A percentile compares a stretch with the other conserved stretches of the same genome.
Evolutionary conservation across 1,140 invertebrate genomes (phyloP).

Genomic region (Periplaneta americana): DNA sequence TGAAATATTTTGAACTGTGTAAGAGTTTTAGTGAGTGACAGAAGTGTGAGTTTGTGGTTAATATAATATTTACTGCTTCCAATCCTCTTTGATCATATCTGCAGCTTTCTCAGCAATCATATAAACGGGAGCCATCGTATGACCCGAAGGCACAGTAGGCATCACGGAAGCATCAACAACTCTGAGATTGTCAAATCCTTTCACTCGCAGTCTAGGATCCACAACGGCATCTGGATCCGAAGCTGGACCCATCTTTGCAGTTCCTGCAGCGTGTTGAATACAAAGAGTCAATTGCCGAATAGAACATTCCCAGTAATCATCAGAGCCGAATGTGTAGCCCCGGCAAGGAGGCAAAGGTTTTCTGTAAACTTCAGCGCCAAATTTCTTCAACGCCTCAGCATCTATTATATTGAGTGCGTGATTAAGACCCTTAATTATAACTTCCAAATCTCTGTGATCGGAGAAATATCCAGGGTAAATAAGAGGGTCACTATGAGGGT

Average conservation of each 20-base stretch:
- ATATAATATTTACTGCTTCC: too few relatives aligned
- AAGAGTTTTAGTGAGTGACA: too few relatives aligned
- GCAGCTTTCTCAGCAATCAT: constrained; percentile 60
- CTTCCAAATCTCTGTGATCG: constrained; percentile 28
- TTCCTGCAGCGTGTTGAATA: constrained; percentile 61
- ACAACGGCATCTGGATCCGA: constrained; percentile 32
- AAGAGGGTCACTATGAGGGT: neutral
- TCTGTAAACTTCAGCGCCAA: constrained; percentile 47
- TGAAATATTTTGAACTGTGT: too few relatives aligned
- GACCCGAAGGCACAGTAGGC: constrained; percentile 53
- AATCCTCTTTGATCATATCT: constrained; percentile 50
- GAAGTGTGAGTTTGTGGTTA: too few relatives aligned
- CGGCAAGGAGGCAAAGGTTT: constrained; percentile 31
- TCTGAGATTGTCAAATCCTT: too few relatives aligned
- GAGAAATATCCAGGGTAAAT: neutral
- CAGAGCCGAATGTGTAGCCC: constrained; percentile 13
- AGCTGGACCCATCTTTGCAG: constrained; percentile 42
- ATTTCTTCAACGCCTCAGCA: constrained; percentile 52
- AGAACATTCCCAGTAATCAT: constrained; percentile 29
- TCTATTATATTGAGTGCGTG: constrained; percentile 46
- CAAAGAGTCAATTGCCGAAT: constrained; percentile 49
- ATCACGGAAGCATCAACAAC: too few relatives aligned
- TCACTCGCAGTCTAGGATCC: too few relatives aligned
- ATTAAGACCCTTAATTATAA: constrained; percentile 52
- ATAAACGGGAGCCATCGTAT: constrained; percentile 52